Evolutionary conservation across 2,113 vertebrate species (phyloP).

Genomic region (Notothenia rossii): DNA sequence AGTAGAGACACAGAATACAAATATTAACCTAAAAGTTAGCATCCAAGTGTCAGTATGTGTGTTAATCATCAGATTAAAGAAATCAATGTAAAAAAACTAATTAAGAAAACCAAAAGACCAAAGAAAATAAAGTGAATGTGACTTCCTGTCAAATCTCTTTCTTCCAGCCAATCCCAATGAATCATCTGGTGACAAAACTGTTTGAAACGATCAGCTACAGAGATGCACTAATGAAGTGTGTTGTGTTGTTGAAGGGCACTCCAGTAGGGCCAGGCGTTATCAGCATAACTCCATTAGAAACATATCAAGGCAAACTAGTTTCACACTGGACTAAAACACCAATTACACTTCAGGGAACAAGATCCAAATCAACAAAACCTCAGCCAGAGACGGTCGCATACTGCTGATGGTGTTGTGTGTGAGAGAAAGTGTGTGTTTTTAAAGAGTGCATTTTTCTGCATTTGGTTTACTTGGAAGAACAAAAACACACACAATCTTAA

Average conservation of each 20-base stretch:
- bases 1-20: too few relatives aligned
- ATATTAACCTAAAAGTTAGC: too few relatives aligned
- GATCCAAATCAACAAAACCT: conserved; percentile 44
- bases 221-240: background rate
- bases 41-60: too few relatives aligned
- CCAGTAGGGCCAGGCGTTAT: background rate
- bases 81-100: background rate
- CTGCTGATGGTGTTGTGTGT: conserved; percentile 10
- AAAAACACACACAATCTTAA: conserved; percentile 33
- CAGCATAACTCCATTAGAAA: background rate
- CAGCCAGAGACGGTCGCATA: conserved; percentile 33
- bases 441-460: background rate
- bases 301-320: conserved; percentile 26
- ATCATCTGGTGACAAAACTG: background rate
- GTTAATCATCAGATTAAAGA: background rate
- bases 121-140: background rate
- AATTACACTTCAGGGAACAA: conserved; percentile 43
- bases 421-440: background rate
- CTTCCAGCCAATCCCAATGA: background rate
- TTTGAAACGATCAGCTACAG: background rate
- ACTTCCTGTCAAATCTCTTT: background rate
- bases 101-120: background rate
- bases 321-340: conserved; percentile 38
- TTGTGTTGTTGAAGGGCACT: background rate
- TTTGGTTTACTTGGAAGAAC: conserved; percentile 11